Percentiles rank a stretch among this genome's conserved stretches.
Evolutionary conservation across 2,797 vertebrate genomes (phyloP).

Genomic region (Tragopan temminckii): DNA sequence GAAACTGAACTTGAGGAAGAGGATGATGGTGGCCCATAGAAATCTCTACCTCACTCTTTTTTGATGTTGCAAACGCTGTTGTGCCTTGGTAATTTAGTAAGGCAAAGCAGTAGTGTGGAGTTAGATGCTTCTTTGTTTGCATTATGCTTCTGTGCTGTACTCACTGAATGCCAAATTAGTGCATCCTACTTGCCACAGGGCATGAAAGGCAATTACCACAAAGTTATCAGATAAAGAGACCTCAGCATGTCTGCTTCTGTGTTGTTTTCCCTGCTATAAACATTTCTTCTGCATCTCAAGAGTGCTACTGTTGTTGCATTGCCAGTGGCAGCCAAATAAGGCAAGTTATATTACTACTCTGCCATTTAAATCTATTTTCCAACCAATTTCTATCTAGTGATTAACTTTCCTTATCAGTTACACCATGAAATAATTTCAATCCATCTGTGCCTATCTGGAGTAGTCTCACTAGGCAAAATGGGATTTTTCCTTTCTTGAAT

Average conservation of each 20-base stretch:
- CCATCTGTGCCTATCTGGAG: conserved; percentile 46
- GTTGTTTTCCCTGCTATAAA: conserved; percentile 64
- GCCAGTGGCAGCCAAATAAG: conserved; percentile 50
- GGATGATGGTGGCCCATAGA: neutral
- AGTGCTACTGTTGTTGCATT: conserved; percentile 58
- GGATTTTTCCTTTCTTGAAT: neutral
- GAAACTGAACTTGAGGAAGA: neutral
- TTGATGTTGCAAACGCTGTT: neutral
- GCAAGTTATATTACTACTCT: conserved; percentile 48
- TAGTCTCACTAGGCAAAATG: neutral
- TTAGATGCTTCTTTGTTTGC: conserved; percentile 50
- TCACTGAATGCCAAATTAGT: conserved; percentile 68
- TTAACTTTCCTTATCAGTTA: conserved; percentile 61
- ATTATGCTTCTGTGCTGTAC: conserved; percentile 25
- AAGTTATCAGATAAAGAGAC: conserved; percentile 73
- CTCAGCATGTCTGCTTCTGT: conserved; percentile 60
- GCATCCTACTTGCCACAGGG: conserved; percentile 59
- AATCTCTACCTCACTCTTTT: neutral
- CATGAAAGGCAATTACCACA: conserved; percentile 71
- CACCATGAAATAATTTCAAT: conserved; percentile 58
- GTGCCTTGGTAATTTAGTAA: conserved; percentile 15
- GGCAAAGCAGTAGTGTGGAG: neutral
- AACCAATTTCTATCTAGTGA: conserved; percentile 60
- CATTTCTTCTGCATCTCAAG: conserved; percentile 56
- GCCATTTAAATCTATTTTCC: conserved; percentile 72